These are phyloP conservation scores for Dusona sp. DNA, from an alignment of 2,888 invertebrate genomes.

Conservation along the genomic window DNA sequence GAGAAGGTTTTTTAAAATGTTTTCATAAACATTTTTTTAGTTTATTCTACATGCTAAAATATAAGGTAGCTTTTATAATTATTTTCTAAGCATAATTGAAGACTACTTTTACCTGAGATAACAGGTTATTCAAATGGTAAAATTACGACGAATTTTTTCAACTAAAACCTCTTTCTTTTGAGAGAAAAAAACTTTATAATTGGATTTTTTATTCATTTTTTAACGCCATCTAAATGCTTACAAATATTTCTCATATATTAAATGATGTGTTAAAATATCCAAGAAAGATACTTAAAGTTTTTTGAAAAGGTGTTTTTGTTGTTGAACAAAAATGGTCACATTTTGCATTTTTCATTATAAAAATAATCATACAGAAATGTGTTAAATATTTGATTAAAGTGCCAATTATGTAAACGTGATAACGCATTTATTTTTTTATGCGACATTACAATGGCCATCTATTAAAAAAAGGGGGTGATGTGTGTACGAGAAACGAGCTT, in stretches of 20 bases:
- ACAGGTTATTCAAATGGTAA: neutral
- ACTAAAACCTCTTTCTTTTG: neutral
- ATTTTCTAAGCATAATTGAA: neutral
- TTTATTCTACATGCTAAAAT: neutral
- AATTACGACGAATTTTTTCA: neutral
- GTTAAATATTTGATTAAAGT: neutral
- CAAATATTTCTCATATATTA: neutral
- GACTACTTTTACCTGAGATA: neutral
- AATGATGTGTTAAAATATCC: neutral
- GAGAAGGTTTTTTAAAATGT: neutral
- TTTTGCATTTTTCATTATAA: neutral
- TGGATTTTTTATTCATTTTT: neutral
- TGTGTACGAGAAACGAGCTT: constrained; percentile 22
- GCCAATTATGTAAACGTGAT: neutral
- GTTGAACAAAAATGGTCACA: neutral
- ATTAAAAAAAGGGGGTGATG: neutral
- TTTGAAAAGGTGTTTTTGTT: neutral
- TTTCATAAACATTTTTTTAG: neutral
- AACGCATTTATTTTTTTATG: neutral
- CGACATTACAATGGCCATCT: neutral
- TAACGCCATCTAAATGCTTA: neutral
- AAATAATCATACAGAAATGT: neutral
- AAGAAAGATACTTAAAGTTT: neutral
- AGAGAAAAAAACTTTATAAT: neutral
- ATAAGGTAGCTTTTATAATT: neutral